These are phyloP conservation scores for Eumaeus atala DNA, from an alignment of 1,140 invertebrate genomes.

Conservation along the genomic window DNA sequence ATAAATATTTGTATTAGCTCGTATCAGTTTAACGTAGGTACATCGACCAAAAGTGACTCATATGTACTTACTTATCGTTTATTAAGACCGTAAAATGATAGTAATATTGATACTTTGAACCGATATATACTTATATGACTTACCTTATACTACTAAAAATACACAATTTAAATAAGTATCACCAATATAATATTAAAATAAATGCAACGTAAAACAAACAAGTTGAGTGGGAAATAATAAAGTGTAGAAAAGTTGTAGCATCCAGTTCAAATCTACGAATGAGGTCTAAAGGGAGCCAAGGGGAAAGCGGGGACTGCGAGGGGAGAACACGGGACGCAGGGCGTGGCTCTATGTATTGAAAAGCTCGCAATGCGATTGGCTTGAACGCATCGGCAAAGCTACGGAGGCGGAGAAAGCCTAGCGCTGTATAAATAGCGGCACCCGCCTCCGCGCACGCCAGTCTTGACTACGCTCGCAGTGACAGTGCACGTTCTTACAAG, in stretches of 20 bases:
- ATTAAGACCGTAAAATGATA: not conserved
- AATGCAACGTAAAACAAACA: slow-evolving; percentile 8
- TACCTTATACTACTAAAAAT: slow-evolving; percentile 20
- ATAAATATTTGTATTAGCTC: slow-evolving; percentile 5
- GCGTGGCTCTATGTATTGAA: slow-evolving; percentile 45
- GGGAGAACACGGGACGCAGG: slow-evolving; percentile 23
- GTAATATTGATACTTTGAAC: not conserved
- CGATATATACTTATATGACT: not conserved
- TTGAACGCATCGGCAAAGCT: slow-evolving; percentile 28
- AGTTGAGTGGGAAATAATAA: slow-evolving; percentile 12
- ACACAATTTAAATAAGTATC: slow-evolving; percentile 28
- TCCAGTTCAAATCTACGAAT: slow-evolving; percentile 26
- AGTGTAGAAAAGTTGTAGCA: slow-evolving; percentile 27
- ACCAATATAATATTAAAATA: slow-evolving; percentile 13
- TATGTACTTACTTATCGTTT: not conserved
- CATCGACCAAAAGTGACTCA: not conserved
- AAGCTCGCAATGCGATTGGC: slow-evolving; percentile 49
- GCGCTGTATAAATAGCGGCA: slow-evolving; percentile 40
- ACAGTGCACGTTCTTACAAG: slow-evolving; percentile 38
- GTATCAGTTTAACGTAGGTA: not conserved
- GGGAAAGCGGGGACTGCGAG: slow-evolving; percentile 20
- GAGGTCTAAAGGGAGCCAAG: slow-evolving; percentile 23
- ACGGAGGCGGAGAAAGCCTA: slow-evolving; percentile 34
- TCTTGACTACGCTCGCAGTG: slow-evolving; percentile 45
- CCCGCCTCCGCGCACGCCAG: slow-evolving; percentile 62